Base-by-base conservation (phyloP, 2,888 invertebrate species). In the Saturnia japonica region DNA sequence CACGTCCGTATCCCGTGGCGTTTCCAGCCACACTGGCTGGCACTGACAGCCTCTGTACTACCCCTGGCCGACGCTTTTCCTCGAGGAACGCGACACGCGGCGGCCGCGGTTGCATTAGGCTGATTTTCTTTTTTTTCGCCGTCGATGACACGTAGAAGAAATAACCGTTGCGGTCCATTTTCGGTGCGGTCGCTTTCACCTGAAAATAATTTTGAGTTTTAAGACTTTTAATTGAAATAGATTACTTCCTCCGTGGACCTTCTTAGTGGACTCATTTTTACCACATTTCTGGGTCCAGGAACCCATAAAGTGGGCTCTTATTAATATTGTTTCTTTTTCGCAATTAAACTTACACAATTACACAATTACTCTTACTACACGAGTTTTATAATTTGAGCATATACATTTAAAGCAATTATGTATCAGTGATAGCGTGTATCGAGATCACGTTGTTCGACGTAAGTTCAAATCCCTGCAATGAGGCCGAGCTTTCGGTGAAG, bases 81-180 rank as follows among this genome's bases (percentile, higher is more conserved):
- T 92, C 93, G 16, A 82, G 85, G 80, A 93, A 93, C 72, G 94
- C 93, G 74, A 91, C 88, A 79, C 91, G 86, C 74, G 94, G 94
- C 74, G 94, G 91, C 78, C 88, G 89, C 11, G 93, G 89, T 75
- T 94, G 94, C 94, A 94, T 94, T 75, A 94, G 82, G 80, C 88
- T 94, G 76, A 94, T 93, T 83, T 93, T 94, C 85, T 94, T 94
- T 85, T 94, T 94, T 83, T 94, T 94, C n/a, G 94, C 94, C 7
- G 94, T 93, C 1, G 94, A 88, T 12, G 92, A 80, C 57, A 91
- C 90, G 88, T 93, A 93, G 87, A 89, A 93, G 81, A 94, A 94
- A 80, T 93, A 94, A 64, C 94, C 94, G 80, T 91, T 94, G 72
- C 89, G 87, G 78, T 94, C 94, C 93, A 94, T 92, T 85, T 89